Evolutionary conservation across 2,888 invertebrate genomes (phyloP).

Genomic region (Apamea epomidion): DNA sequence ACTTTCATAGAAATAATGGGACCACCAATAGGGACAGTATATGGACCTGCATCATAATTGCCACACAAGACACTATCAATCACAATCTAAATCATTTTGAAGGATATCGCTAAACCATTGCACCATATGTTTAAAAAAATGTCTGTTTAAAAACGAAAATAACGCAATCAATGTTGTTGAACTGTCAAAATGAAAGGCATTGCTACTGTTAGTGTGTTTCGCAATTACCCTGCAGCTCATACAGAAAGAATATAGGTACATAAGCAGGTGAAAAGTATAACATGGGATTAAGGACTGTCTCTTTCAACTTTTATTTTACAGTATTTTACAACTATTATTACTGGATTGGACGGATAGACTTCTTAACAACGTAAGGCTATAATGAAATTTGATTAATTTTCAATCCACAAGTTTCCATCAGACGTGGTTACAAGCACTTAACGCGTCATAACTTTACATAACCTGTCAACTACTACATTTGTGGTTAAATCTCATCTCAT

Average conservation of each 20-base stretch:
- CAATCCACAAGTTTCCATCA: neutral
- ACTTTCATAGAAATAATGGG: neutral
- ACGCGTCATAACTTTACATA: conserved; percentile 14
- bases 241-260: no score
- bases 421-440: conserved; percentile 16
- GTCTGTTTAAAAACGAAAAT: neutral
- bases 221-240: no score
- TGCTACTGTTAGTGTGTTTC: no score
- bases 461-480: conserved; percentile 10
- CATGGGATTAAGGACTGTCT: neutral
- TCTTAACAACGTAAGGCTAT: neutral
- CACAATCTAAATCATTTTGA: neutral
- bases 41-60: neutral
- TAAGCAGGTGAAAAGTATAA: neutral
- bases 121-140: neutral
- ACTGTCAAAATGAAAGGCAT: no score
- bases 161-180: neutral
- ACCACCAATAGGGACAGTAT: neutral
- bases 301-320: neutral
- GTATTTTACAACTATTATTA: neutral
- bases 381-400: neutral
- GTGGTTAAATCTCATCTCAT: conserved; percentile 31
- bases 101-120: neutral
- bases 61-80: neutral
- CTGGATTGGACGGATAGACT: neutral